phyloP scores from a whole-genome alignment of 2,888 invertebrate genomes.

The Heteropelma amictum region DNA sequence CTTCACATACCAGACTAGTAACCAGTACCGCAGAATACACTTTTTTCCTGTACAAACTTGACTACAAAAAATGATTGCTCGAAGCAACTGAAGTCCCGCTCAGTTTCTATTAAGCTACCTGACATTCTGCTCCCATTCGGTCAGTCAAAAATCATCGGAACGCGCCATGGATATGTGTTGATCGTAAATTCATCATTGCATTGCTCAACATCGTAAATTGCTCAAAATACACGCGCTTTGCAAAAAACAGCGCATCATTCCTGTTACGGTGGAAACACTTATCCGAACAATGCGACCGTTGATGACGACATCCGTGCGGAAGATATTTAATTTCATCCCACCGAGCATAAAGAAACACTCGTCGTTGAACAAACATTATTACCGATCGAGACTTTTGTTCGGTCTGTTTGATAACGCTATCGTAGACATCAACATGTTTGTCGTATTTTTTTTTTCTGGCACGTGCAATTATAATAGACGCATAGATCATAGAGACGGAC shows the following conservation, averaged over 20 bases:
- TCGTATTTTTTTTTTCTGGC: neutral
- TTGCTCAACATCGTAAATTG: no score
- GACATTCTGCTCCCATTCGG: no score
- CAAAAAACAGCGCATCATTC: neutral
- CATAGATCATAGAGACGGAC: neutral
- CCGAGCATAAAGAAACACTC: neutral
- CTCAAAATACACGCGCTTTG: neutral
- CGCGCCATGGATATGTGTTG: no score
- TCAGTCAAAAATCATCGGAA: no score
- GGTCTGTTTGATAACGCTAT: neutral
- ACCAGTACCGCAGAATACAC: no score
- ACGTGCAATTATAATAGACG: neutral
- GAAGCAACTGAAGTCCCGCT: no score
- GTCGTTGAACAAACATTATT: neutral
- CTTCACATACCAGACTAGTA: no score
- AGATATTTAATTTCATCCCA: neutral
- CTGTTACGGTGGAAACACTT: neutral
- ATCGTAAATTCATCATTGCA: no score
- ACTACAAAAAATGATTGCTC: no score
- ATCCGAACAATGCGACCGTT: neutral
- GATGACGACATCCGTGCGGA: neutral
- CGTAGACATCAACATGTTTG: constrained; percentile 9
- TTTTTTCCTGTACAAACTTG: no score
- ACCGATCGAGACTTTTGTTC: neutral
- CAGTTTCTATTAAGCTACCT: no score